Conservation (phyloP, 2,113 vertebrate genomes). For the Planiliza haematocheilus region DNA sequence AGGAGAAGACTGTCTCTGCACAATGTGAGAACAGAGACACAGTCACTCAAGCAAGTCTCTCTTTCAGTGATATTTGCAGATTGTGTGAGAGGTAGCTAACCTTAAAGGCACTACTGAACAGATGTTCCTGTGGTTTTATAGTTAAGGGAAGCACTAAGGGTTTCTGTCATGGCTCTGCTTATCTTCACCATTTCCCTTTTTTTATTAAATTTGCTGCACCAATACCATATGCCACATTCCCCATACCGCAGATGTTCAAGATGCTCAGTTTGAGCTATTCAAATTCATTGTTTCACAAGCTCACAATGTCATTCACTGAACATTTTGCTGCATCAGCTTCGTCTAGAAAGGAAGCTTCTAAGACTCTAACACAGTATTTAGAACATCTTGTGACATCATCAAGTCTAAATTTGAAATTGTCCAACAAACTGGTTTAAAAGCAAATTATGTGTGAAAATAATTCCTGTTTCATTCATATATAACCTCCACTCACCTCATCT, state of each 20-base stretch:
- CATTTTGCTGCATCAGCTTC: background rate
- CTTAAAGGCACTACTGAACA: background rate
- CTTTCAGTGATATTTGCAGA: background rate
- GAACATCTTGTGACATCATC: no score
- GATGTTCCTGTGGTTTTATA: background rate
- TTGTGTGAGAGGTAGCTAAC: background rate
- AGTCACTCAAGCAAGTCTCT: background rate
- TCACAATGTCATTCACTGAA: background rate
- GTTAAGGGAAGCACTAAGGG: background rate
- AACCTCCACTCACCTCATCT: no score
- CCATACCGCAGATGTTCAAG: background rate
- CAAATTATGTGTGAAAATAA: no score
- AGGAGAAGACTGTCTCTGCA: slow-evolving; percentile 13
- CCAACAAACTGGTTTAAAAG: no score
- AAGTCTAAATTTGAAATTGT: no score
- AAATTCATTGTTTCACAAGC: background rate
- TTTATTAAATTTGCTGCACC: background rate
- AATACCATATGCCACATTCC: background rate
- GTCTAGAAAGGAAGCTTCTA: no score
- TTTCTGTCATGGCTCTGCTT: background rate
- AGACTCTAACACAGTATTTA: no score
- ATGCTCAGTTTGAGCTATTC: background rate
- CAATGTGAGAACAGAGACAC: background rate
- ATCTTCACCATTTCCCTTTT: background rate
- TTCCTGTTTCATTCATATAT: no score